These are phyloP conservation scores for Phodopus roborovskii DNA, from an alignment of 2,113 vertebrate species.

Conservation along the genomic window DNA sequence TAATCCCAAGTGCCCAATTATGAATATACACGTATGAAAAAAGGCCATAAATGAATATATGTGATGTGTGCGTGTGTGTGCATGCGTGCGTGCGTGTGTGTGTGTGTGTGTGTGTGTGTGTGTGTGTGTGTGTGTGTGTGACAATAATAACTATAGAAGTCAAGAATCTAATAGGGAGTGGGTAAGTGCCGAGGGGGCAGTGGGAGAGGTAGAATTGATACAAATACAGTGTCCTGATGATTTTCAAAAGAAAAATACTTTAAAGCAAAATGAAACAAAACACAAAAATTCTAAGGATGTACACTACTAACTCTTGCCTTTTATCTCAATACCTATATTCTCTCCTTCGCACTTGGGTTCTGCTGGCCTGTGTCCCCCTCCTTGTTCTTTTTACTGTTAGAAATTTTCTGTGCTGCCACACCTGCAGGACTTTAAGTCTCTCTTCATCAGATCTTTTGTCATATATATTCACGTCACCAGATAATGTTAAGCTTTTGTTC, in stretches of 20 bases:
- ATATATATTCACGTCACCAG: neutral
- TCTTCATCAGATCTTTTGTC: neutral
- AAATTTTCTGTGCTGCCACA: neutral
- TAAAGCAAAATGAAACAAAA: neutral
- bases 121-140: too few species aligned
- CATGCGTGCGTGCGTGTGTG: too few species aligned
- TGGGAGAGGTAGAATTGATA: neutral
- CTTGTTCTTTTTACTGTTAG: neutral
- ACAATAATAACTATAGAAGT: neutral
- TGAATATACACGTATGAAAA: neutral
- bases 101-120: too few species aligned
- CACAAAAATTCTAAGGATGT: neutral
- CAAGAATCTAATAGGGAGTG: neutral
- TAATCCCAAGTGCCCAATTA: too few species aligned
- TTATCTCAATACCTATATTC: neutral
- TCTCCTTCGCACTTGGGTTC: neutral
- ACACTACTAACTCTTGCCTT: neutral
- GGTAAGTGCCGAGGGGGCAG: neutral
- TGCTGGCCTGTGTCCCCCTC: neutral
- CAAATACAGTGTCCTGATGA: neutral
- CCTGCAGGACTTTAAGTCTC: neutral
- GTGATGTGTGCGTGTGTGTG: too few species aligned
- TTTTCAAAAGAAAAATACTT: neutral
- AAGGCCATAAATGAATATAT: neutral
- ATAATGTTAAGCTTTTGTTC: neutral